Percentiles rank a stretch among this genome's conserved stretches.
Conservation (phyloP, 2,888 invertebrate species). For the Leptothorax acervorum region DNA sequence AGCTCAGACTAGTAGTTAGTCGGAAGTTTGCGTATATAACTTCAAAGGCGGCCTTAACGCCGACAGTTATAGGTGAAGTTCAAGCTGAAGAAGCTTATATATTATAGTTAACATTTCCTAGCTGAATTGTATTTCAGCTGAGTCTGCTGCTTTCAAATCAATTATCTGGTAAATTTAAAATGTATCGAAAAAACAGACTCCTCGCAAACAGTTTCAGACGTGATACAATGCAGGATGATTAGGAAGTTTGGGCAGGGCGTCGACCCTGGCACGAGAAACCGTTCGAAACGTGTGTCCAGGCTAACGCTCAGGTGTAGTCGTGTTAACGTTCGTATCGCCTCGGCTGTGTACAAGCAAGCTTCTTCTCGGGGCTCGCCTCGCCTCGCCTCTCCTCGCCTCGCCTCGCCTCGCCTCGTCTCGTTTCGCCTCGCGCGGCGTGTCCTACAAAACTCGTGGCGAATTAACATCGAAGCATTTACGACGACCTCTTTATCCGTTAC, state of each 20-base stretch:
- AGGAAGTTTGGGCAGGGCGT: conserved; percentile 72
- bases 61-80: background rate
- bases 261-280: conserved; percentile 70
- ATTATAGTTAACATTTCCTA: background rate
- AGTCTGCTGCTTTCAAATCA: background rate
- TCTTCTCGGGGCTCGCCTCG: background rate
- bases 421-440: conserved; percentile 59
- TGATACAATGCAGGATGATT: conserved; percentile 57
- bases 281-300: conserved; percentile 65
- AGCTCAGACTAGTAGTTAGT: background rate
- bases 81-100: background rate
- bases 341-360: background rate
- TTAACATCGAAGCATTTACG: conserved; percentile 72
- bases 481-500: conserved; percentile 70
- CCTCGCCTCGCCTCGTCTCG: background rate
- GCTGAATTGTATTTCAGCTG: background rate
- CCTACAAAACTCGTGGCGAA: conserved; percentile 78
- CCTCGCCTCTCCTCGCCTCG: background rate
- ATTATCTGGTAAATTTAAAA: background rate
- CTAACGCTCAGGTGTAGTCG: conserved; percentile 60
- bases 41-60: background rate
- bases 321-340: conserved; percentile 4
- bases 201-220: background rate
- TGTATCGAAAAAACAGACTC: background rate
- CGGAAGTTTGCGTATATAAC: background rate